Evolutionary conservation across 2,797 vertebrate genomes (phyloP).

Genomic region (Petrocephalus schoutedeni): DNA sequence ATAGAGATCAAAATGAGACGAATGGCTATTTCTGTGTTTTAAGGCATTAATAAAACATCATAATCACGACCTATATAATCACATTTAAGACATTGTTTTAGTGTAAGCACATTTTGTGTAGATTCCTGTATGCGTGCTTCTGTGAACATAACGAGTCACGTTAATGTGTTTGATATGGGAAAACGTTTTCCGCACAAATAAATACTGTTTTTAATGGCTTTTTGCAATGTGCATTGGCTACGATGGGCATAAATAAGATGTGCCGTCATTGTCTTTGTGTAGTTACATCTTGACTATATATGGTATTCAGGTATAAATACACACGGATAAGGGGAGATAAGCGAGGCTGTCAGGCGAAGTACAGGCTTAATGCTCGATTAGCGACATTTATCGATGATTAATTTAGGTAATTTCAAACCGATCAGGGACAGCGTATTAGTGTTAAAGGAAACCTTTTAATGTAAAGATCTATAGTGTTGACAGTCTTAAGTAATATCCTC

Average conservation of each 20-base stretch:
- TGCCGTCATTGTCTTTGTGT: constrained; percentile 6
- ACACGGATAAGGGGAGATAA: not conserved
- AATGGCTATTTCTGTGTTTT: not conserved
- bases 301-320: constrained; percentile 18
- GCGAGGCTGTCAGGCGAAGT: not conserved
- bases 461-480: not conserved
- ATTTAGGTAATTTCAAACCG: not conserved
- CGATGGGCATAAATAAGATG: not conserved
- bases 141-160: not conserved
- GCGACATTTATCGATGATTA: not conserved
- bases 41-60: not conserved
- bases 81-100: not conserved
- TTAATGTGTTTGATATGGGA: not conserved
- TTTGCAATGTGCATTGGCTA: not conserved
- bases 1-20: constrained; percentile 18
- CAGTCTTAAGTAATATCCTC: not conserved
- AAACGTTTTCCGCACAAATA: not conserved
- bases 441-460: not conserved
- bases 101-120: not conserved
- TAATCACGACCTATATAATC: not conserved
- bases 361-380: not conserved
- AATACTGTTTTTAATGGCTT: not conserved
- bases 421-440: not conserved
- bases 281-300: constrained; percentile 10
- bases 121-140: not conserved